Percentiles rank a stretch among this genome's conserved stretches.
Evolutionary conservation across 2,888 invertebrate genomes (phyloP).

Genomic region (Campoletis raptor): DNA sequence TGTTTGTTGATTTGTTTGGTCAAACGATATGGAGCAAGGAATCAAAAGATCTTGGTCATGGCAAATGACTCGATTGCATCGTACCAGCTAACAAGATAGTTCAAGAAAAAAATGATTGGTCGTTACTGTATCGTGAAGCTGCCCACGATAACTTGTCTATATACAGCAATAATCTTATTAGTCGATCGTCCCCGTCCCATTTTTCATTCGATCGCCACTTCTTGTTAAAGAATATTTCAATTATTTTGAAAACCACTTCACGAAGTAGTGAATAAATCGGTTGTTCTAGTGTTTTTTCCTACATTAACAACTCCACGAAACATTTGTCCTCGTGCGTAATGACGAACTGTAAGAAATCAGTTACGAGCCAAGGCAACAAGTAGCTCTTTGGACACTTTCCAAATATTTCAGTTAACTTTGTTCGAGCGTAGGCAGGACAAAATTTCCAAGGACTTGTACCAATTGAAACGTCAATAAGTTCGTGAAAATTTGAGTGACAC

Average conservation of each 20-base stretch:
- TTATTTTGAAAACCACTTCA: neutral
- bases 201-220: neutral
- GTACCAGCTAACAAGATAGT: slow-evolving; percentile 54
- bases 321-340: neutral
- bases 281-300: neutral
- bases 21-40: neutral
- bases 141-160: slow-evolving; percentile 11
- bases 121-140: neutral
- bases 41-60: slow-evolving; percentile 18
- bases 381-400: slow-evolving; percentile 6
- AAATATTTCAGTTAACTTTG: slow-evolving; percentile 6
- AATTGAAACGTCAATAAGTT: slow-evolving; percentile 11
- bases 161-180: slow-evolving; percentile 27
- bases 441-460: neutral
- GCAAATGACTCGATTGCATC: slow-evolving; percentile 17
- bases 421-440: neutral
- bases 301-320: neutral
- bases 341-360: neutral
- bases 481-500: neutral
- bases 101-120: neutral
- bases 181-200: neutral
- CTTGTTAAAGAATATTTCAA: slow-evolving; percentile 27
- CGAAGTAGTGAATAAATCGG: neutral
- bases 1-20: neutral
- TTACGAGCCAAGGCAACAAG: slow-evolving; percentile 46